phyloP scores from a whole-genome alignment of 2,113 vertebrate genomes.

The Xiphophorus hellerii region DNA sequence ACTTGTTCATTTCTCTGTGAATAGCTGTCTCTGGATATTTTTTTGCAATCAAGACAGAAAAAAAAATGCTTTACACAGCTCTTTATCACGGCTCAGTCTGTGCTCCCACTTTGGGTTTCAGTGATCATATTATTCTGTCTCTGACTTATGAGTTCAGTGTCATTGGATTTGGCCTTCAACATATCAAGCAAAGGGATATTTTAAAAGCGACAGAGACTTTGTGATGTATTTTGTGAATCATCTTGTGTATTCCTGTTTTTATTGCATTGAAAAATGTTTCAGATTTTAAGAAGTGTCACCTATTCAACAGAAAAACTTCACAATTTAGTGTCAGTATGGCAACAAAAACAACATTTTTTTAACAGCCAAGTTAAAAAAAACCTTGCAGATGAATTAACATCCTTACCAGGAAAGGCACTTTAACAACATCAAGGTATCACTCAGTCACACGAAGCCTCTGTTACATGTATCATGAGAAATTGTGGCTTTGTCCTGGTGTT shows the following conservation, averaged over 20 bases:
- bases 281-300: not conserved
- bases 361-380: not conserved
- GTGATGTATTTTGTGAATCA: not conserved
- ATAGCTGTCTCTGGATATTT: not conserved
- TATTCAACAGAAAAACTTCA: not conserved
- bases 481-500: slow-evolving; percentile 12
- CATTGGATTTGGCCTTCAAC: slow-evolving; percentile 4
- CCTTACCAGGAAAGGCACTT: slow-evolving; percentile 6
- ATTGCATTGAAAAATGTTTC: not conserved
- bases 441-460: slow-evolving; percentile 39
- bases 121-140: slow-evolving; percentile 13
- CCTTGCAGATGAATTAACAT: slow-evolving; percentile 7
- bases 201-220: slow-evolving; percentile 1
- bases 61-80: not conserved
- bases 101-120: slow-evolving; percentile 44
- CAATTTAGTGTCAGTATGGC: not conserved
- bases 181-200: not conserved
- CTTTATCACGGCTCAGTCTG: slow-evolving; percentile 8
- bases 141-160: slow-evolving; percentile 20
- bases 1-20: not conserved
- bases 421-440: slow-evolving; percentile 42
- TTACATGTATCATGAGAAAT: slow-evolving; percentile 46
- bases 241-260: not conserved
- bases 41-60: not conserved
- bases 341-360: not conserved